A percentile compares a stretch with the other conserved stretches of the same genome.
These are phyloP conservation scores for Tyto alba DNA, from an alignment of 2,113 vertebrate species.

Conservation along the genomic window DNA sequence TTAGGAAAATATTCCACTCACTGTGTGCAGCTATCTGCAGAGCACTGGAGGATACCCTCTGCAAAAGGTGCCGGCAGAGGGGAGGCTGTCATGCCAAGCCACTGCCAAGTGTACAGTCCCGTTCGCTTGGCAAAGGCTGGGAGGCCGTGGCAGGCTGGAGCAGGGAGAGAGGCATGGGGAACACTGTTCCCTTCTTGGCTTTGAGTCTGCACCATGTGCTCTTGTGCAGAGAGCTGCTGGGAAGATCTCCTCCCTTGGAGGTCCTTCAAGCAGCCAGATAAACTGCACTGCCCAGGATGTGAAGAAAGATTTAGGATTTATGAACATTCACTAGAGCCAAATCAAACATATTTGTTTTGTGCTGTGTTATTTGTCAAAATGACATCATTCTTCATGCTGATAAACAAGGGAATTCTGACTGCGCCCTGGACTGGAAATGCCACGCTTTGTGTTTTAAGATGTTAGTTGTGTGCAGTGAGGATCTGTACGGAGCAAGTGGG, in stretches of 20 bases:
- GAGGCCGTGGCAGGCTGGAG: background rate
- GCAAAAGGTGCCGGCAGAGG: background rate
- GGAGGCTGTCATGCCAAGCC: background rate
- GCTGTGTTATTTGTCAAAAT: constrained; percentile 58
- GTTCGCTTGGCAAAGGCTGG: background rate
- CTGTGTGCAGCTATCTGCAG: background rate
- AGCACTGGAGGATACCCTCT: background rate
- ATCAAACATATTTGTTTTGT: constrained; percentile 62
- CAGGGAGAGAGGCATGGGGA: background rate
- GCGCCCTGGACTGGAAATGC: constrained; percentile 28
- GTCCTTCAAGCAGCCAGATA: constrained; percentile 40
- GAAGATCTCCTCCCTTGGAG: constrained; percentile 51
- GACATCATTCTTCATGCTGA: constrained; percentile 44
- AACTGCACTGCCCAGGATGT: constrained; percentile 43
- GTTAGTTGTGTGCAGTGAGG: constrained; percentile 17
- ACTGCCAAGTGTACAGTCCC: background rate
- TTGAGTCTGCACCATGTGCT: background rate
- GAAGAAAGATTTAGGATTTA: constrained; percentile 60
- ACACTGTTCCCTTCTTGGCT: background rate
- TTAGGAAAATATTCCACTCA: background rate
- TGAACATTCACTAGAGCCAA: background rate
- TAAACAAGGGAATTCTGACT: constrained; percentile 48
- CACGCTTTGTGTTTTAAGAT: background rate
- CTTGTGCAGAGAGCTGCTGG: constrained; percentile 13
- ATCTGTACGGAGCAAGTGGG: constrained; percentile 7